phyloP scores from a whole-genome alignment of 2,888 invertebrate species.

The Protodeltote pygarga region DNA sequence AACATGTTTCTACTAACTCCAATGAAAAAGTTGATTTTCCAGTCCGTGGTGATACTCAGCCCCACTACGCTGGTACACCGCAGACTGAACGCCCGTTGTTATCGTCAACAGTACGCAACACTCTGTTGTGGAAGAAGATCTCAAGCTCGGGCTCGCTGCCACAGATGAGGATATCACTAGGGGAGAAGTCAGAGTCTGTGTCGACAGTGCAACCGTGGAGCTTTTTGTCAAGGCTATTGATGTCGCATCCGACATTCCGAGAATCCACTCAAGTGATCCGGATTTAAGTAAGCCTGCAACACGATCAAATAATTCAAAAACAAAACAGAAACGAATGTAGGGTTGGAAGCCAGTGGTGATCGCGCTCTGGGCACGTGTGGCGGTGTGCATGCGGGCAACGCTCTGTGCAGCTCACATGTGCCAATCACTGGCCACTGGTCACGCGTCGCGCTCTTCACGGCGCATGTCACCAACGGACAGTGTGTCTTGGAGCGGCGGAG shows the following conservation, averaged over 20 bases:
- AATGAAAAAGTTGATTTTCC: too few species aligned
- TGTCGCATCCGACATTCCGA: constrained; percentile 18
- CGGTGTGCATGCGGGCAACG: too few species aligned
- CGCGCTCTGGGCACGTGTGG: too few species aligned
- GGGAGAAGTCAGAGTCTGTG: background rate
- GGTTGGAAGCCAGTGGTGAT: too few species aligned
- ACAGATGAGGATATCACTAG: too few species aligned
- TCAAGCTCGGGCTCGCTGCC: background rate
- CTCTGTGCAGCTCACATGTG: too few species aligned
- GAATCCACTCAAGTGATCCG: constrained; percentile 25
- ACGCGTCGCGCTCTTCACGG: too few species aligned
- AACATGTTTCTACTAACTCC: too few species aligned
- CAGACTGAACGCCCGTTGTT: background rate
- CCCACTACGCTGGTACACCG: background rate
- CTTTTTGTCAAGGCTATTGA: constrained; percentile 14
- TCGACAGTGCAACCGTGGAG: constrained; percentile 2
- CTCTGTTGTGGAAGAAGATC: background rate
- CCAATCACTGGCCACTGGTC: too few species aligned
- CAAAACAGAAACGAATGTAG: background rate
- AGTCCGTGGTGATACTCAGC: too few species aligned
- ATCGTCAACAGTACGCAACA: constrained; percentile 2
- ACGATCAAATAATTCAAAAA: background rate
- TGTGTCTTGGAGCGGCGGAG: too few species aligned
- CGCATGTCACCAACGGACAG: too few species aligned
- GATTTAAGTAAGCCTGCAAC: background rate